Evolutionary conservation across 2,888 invertebrate genomes (phyloP).

Genomic region (Pyrochroa serraticornis): DNA sequence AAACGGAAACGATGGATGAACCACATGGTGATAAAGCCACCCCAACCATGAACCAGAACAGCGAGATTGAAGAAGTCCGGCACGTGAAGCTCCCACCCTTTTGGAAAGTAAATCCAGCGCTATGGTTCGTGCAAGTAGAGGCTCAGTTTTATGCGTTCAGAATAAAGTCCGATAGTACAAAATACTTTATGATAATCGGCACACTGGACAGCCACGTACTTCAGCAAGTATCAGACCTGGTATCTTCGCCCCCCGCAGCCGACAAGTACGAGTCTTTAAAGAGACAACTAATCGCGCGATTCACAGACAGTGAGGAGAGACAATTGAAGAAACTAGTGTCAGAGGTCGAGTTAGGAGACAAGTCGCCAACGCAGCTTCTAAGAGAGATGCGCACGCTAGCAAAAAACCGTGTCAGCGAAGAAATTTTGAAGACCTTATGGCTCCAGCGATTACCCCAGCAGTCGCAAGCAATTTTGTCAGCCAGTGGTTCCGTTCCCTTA

Average conservation of each 20-base stretch:
- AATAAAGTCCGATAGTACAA: slow-evolving; percentile 34
- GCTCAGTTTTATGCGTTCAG: slow-evolving; percentile 29
- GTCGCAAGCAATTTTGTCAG: slow-evolving; percentile 31
- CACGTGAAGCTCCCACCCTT: slow-evolving; percentile 31
- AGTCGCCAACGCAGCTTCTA: slow-evolving; percentile 38
- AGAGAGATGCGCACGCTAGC: slow-evolving; percentile 38
- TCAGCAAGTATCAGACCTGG: slow-evolving; percentile 36
- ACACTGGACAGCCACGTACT: slow-evolving; percentile 38
- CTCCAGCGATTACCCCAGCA: slow-evolving; percentile 34
- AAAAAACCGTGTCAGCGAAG: slow-evolving; percentile 29
- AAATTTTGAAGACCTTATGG: slow-evolving; percentile 37
- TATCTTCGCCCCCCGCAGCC: slow-evolving; percentile 29
- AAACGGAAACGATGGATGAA: too few species aligned
- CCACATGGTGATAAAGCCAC: too few species aligned
- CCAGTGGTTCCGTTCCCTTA: slow-evolving; percentile 19
- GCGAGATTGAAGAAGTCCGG: background rate
- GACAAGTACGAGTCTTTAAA: slow-evolving; percentile 33
- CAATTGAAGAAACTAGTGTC: slow-evolving; percentile 32
- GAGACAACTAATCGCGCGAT: slow-evolving; percentile 31
- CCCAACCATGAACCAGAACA: too few species aligned
- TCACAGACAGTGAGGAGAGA: slow-evolving; percentile 35
- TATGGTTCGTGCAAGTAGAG: slow-evolving; percentile 43
- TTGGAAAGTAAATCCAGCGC: slow-evolving; percentile 31
- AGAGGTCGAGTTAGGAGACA: slow-evolving; percentile 37
- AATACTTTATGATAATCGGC: slow-evolving; percentile 38